These are phyloP conservation scores for Drosophila formosana DNA, from an alignment of 2,888 invertebrate species.

Conservation along the genomic window DNA sequence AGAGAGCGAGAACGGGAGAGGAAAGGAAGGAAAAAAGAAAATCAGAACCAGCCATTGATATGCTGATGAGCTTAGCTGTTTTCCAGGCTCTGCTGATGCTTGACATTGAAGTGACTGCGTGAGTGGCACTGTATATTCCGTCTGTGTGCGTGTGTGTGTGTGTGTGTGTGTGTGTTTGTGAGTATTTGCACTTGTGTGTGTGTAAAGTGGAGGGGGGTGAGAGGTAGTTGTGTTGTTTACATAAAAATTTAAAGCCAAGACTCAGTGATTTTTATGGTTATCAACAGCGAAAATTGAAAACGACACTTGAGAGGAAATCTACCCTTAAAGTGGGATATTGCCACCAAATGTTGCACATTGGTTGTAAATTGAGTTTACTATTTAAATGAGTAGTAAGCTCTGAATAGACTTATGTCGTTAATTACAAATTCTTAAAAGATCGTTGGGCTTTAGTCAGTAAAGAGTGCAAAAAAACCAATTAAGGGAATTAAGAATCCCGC, in stretches of 20 bases:
- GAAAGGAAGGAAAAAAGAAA: conserved; percentile 38
- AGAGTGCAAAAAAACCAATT: too few species aligned
- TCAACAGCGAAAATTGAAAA: conserved; percentile 65
- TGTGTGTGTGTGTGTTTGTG: conserved; percentile 6
- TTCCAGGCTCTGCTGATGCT: conserved; percentile 56
- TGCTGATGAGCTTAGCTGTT: conserved; percentile 69
- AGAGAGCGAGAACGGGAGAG: conserved; percentile 3
- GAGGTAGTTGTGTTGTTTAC: conserved; percentile 57
- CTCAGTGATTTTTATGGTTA: conserved; percentile 71
- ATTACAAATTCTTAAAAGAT: too few species aligned
- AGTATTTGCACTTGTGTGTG: conserved; percentile 6
- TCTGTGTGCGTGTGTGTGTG: neutral
- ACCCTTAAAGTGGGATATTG: conserved; percentile 21
- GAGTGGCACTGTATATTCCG: conserved; percentile 55
- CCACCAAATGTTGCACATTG: conserved; percentile 52
- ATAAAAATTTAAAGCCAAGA: conserved; percentile 75
- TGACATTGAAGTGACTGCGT: conserved; percentile 74
- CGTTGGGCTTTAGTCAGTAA: neutral
- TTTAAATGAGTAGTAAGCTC: too few species aligned
- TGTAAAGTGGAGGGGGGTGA: neutral
- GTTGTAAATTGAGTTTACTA: conserved; percentile 1
- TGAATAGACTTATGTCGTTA: too few species aligned
- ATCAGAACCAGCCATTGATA: conserved; percentile 73
- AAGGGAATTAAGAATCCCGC: neutral
- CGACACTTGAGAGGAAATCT: conserved; percentile 15